These are phyloP conservation scores for Eilema sororculum DNA, from an alignment of 2,888 invertebrate genomes.

Conservation along the genomic window DNA sequence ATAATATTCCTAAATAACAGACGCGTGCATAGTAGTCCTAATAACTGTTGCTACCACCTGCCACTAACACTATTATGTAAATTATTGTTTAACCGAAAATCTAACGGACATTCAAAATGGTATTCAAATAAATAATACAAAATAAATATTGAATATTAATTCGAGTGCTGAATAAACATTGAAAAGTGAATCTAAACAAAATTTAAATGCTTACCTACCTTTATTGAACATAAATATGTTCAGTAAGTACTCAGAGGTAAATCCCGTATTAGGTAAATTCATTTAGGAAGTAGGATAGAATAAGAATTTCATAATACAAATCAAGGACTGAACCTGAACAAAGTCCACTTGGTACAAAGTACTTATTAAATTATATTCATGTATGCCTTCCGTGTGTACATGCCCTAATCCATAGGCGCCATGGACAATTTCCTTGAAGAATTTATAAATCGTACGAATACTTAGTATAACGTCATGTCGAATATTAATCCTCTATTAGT, in stretches of 20 bases:
- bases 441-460: slow-evolving; percentile 8
- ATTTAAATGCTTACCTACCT: background rate
- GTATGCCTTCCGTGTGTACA: background rate
- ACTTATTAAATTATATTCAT: background rate
- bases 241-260: background rate
- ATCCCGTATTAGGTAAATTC: background rate
- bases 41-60: slow-evolving; percentile 1
- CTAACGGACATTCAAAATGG: background rate
- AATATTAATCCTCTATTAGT: slow-evolving; percentile 18
- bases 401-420: slow-evolving; percentile 10
- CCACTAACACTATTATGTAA: background rate
- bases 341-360: no score
- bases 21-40: background rate
- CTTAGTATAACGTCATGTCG: background rate
- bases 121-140: background rate
- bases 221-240: background rate
- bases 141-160: no score
- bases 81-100: background rate
- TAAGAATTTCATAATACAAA: background rate
- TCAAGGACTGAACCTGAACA: no score
- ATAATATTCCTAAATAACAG: no score
- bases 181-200: background rate
- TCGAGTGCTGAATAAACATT: no score
- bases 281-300: background rate
- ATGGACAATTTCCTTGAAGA: slow-evolving; percentile 1